phyloP scores from a whole-genome alignment of 1,140 invertebrate species.

The Bilobella aurantiaca region DNA sequence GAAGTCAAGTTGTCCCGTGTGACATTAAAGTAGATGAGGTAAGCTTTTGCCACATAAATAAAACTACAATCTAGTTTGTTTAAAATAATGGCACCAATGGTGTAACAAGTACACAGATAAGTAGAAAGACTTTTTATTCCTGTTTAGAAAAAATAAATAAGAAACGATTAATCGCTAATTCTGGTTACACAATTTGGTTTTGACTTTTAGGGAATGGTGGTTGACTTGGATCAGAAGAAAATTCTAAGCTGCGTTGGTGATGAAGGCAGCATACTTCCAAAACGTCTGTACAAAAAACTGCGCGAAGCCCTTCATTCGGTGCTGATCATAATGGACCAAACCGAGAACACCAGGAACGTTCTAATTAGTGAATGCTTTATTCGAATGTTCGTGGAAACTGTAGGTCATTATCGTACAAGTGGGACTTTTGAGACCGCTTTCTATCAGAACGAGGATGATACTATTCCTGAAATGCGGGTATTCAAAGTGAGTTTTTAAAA shows the following conservation, averaged over 20 bases:
- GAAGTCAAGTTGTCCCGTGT: constrained; percentile 38
- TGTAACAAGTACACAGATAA: too few species aligned
- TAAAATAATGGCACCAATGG: too few species aligned
- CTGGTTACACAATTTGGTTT: not conserved
- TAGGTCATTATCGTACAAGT: constrained; percentile 47
- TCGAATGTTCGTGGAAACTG: constrained; percentile 53
- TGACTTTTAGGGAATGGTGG: constrained; percentile 48
- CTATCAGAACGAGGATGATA: constrained; percentile 44
- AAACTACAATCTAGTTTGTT: not conserved
- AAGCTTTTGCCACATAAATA: constrained; percentile 23
- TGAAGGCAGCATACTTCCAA: constrained; percentile 53
- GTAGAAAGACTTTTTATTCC: too few species aligned
- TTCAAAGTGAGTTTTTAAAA: constrained; percentile 46
- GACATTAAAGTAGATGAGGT: constrained; percentile 42
- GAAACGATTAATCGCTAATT: not conserved
- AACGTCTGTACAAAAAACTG: constrained; percentile 49
- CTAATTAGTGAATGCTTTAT: constrained; percentile 57
- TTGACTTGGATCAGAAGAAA: constrained; percentile 48
- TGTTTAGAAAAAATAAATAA: not conserved
- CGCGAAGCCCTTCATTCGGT: constrained; percentile 52
- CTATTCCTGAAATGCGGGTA: constrained; percentile 42
- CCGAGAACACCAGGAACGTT: constrained; percentile 46
- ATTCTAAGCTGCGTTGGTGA: constrained; percentile 50
- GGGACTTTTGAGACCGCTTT: not conserved
- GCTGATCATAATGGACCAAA: constrained; percentile 39